Evolutionary conservation across 1,140 invertebrate species (phyloP), one percentile per base, ranked within the genome.

Genomic region (Phortica variegata): DNA sequence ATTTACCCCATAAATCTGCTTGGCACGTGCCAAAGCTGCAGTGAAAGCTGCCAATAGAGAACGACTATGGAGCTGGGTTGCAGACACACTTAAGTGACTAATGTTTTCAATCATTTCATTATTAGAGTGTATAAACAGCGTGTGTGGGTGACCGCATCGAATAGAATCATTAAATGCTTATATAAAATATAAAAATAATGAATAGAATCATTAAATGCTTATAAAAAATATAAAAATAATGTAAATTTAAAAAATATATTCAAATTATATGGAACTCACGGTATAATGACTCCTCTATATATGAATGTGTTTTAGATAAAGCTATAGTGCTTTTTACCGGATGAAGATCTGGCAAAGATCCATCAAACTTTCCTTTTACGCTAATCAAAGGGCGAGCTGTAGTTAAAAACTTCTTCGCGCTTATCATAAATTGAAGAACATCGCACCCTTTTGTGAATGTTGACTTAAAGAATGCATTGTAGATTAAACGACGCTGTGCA

Each of bases 1-100:
- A 75, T 78, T 79, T 79, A 83, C 81, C 29, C 89, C 90, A 78
- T 84, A 89, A 58, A 80, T 77, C 59, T 84, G 80, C 59, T 82
- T 84, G 2, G 90, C 91, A 62, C 85, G 85, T 34, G 83, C 76
- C 10, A 83, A 80, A 8, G 89, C 87, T 21, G 84, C 79, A 19
- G 83, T 81, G 69, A 91, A 90, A 13, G 85, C 79, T 69, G 91
- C 88, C 3, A 89, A 73, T 54, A 91, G 71, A 13, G 83, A 83
- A 57, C 88, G 79, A 12, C 83, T 83, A 6, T 83, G 61, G 31
- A 87, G 80, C 73, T 91, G 89, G 19, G 76, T 65, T 37, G 83
- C 77, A 15, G 79, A 83, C 1, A 89, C 84, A 26, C 82, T 79
- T 10, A 85, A 80, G 56, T 85, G 85, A 61, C 82, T 86, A 8